A percentile compares a stretch with the other conserved stretches of the same genome.
These are phyloP conservation scores for Phortica okadai DNA, from an alignment of 2,888 invertebrate species.

Conservation along the genomic window DNA sequence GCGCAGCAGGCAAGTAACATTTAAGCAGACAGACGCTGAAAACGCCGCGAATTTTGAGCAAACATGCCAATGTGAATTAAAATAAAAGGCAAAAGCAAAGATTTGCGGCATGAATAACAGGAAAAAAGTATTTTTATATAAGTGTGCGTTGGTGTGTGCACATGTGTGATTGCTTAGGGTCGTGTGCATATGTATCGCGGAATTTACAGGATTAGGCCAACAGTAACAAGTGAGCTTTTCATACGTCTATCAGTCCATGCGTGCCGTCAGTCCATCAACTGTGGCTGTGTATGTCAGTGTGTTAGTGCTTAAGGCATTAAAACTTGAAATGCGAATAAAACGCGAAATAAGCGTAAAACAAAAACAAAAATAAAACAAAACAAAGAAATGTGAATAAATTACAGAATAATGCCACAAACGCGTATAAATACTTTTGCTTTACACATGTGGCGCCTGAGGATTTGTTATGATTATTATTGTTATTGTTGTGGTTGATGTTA, in stretches of 20 bases:
- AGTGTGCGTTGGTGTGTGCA: not conserved
- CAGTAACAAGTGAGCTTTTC: no score
- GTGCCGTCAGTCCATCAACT: no score
- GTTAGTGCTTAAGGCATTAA: not conserved
- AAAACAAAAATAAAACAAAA: not conserved
- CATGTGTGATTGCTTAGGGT: no score
- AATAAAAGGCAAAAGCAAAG: not conserved
- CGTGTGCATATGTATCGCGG: no score
- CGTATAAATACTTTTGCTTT: conserved; percentile 2
- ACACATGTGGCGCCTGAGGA: not conserved
- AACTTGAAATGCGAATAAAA: not conserved
- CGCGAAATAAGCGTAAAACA: not conserved
- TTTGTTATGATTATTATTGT: not conserved
- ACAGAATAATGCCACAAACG: not conserved
- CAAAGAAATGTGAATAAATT: not conserved
- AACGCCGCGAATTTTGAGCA: no score
- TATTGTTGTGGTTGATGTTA: no score
- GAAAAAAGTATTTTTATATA: not conserved
- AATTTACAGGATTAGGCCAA: no score
- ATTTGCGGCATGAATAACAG: conserved; percentile 1
- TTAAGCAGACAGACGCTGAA: no score
- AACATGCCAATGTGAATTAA: not conserved
- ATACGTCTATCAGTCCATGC: no score
- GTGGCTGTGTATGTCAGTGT: no score
- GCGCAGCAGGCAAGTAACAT: no score